Percentiles rank a stretch among this genome's conserved stretches.
Conservation (phyloP, 2,888 invertebrate species). For the Cryptocheilus praepositus region DNA sequence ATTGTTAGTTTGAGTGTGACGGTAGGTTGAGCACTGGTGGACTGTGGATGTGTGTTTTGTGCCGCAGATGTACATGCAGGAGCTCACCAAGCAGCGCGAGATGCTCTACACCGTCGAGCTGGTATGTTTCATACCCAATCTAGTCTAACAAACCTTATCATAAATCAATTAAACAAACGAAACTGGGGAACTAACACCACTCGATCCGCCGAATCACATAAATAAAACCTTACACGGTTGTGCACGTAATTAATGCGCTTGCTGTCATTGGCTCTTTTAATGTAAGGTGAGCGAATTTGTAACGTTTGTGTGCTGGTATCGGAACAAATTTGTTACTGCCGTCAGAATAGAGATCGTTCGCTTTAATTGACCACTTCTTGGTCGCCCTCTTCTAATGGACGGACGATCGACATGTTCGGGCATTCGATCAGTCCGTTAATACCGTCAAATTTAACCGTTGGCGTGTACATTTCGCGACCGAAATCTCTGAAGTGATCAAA, state of each 20-base stretch:
- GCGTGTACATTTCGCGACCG: neutral
- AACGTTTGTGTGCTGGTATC: too few relatives aligned
- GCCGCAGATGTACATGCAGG: constrained; percentile 90
- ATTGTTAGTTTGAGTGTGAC: constrained; percentile 67
- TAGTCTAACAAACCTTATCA: constrained; percentile 51
- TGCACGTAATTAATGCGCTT: constrained; percentile 4
- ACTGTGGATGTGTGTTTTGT: constrained; percentile 74
- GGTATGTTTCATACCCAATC: constrained; percentile 79
- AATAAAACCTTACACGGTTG: neutral
- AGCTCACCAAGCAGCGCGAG: constrained; percentile 92
- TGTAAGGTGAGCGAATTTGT: too few relatives aligned
- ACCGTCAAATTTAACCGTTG: neutral
- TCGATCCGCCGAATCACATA: neutral
- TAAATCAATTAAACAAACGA: constrained; percentile 2
- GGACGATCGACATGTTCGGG: too few relatives aligned
- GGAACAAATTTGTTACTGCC: too few relatives aligned
- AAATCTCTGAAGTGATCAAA: neutral
- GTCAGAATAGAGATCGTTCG: too few relatives aligned
- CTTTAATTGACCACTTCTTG: too few relatives aligned
- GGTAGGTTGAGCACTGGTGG: constrained; percentile 73
- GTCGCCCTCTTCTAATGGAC: neutral
- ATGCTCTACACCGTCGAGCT: constrained; percentile 89
- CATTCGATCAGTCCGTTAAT: too few relatives aligned
- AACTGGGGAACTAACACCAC: constrained; percentile 10
- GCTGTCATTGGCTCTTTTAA: neutral